A percentile compares a stretch with the other conserved stretches of the same genome.
These are phyloP conservation scores for Pteronura brasiliensis DNA, from an alignment of 2,113 vertebrate species.

Conservation along the genomic window DNA sequence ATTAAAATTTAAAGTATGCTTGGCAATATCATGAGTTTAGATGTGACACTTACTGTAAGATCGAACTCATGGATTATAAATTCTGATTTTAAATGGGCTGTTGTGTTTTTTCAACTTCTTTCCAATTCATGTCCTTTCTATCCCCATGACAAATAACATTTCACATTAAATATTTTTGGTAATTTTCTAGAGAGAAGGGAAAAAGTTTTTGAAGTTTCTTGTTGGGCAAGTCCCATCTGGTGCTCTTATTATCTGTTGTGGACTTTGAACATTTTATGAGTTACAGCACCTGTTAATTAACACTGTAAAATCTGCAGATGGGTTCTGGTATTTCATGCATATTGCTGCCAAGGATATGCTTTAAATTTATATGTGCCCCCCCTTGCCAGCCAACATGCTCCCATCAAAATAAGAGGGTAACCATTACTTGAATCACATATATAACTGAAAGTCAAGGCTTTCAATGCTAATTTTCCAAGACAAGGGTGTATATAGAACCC, in stretches of 20 bases:
- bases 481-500: not conserved
- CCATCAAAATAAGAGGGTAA: not conserved
- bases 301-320: slow-evolving; percentile 32
- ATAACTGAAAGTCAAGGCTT: not conserved
- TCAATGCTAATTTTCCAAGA: not conserved
- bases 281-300: slow-evolving; percentile 66
- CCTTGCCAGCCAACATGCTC: not conserved
- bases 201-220: slow-evolving; percentile 35
- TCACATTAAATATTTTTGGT: slow-evolving; percentile 19
- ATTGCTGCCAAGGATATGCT: not conserved
- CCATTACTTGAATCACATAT: not conserved
- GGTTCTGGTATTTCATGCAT: not conserved
- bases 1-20: not conserved
- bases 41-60: not conserved
- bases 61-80: not conserved
- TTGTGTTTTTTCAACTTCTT: not conserved
- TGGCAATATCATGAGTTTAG: not conserved
- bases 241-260: not conserved
- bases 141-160: not conserved
- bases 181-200: slow-evolving; percentile 40
- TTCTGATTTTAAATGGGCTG: not conserved
- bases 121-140: not conserved
- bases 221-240: slow-evolving; percentile 57
- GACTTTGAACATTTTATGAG: slow-evolving; percentile 47
- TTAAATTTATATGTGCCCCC: not conserved